Conservation (phyloP, 1,140 invertebrate genomes). For the Muscidifurax raptorellus region DNA sequence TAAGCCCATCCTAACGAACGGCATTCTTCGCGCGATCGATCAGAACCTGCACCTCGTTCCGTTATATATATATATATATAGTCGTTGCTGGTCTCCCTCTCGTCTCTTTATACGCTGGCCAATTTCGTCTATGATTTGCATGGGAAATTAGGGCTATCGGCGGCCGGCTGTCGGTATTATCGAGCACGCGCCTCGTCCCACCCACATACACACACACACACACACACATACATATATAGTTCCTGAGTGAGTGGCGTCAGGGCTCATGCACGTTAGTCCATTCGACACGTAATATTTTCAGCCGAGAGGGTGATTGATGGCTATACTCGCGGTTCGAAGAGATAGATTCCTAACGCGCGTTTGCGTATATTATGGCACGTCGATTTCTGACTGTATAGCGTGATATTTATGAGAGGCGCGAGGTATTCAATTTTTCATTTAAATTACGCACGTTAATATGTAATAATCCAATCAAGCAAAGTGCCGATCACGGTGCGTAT, state of each 20-base stretch:
- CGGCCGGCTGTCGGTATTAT: background rate
- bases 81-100: background rate
- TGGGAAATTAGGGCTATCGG: constrained; percentile 26
- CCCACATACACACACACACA: background rate
- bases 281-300: constrained; percentile 12
- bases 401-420: no score
- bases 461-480: no score
- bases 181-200: background rate
- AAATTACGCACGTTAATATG: no score
- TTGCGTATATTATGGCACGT: no score
- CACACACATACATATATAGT: background rate
- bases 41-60: background rate
- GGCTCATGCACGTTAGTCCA: background rate
- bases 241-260: background rate
- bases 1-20: background rate
- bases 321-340: background rate
- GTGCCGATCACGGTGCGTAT: no score
- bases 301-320: background rate
- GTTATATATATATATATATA: background rate
- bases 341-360: background rate
- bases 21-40: background rate
- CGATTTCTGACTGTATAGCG: no score
- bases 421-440: no score
- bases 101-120: background rate
- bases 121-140: constrained; percentile 17